A percentile compares a stretch with the other conserved stretches of the same genome.
phyloP scores from a whole-genome alignment of 1,140 invertebrate species.

The Pantala flavescens region DNA sequence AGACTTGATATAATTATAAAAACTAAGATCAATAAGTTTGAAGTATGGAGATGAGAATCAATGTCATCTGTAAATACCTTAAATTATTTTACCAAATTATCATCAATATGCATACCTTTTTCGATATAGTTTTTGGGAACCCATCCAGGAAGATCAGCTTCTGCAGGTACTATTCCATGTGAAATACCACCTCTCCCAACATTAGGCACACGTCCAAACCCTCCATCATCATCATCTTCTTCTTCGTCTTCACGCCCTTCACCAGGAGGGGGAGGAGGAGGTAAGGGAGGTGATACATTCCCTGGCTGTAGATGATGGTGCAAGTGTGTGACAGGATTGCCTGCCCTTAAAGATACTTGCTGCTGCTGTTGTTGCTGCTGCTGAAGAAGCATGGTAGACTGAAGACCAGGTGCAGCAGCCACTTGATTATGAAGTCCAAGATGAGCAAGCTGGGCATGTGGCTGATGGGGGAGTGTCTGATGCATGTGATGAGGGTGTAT shows the following conservation, averaged over 20 bases:
- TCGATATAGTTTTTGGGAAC: conserved; percentile 95
- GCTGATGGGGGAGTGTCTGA: conserved; percentile 18
- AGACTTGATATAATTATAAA: too few species aligned
- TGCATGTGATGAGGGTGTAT: conserved; percentile 19
- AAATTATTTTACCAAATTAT: too few species aligned
- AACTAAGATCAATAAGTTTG: too few species aligned
- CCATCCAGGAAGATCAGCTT: conserved; percentile 76
- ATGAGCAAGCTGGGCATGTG: conserved; percentile 20
- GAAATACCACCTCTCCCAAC: not conserved
- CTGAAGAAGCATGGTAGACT: conserved; percentile 16
- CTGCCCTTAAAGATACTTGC: conserved; percentile 12
- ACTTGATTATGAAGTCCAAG: conserved; percentile 13
- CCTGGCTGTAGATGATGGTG: conserved; percentile 21
- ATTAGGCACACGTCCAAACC: conserved; percentile 46
- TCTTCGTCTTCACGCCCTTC: conserved; percentile 30
- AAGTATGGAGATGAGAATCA: too few species aligned
- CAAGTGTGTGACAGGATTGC: not conserved
- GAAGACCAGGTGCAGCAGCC: not conserved
- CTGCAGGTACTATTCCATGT: conserved; percentile 60
- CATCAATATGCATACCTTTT: conserved; percentile 56
- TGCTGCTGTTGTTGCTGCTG: conserved; percentile 22
- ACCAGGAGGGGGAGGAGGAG: conserved; percentile 67
- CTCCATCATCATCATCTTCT: conserved; percentile 55
- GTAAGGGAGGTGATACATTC: conserved; percentile 57
- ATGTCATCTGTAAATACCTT: too few species aligned